phyloP scores from a whole-genome alignment of 2,113 vertebrate species.

The Bos javanicus region DNA sequence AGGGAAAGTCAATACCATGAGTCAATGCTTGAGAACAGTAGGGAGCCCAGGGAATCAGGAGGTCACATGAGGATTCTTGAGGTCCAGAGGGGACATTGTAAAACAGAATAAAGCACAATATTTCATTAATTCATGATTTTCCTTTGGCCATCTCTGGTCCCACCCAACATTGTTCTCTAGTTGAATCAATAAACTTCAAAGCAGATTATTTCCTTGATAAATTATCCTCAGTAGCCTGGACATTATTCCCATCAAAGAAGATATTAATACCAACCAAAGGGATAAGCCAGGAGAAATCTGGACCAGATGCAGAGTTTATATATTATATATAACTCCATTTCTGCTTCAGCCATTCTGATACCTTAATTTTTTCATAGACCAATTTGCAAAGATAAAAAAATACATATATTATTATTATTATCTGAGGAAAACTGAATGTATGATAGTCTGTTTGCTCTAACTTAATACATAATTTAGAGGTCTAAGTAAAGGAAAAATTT shows the following conservation, averaged over 20 bases:
- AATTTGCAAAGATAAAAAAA: neutral
- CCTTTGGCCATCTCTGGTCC: neutral
- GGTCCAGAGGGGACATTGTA: neutral
- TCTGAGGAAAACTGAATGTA: neutral
- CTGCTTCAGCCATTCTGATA: neutral
- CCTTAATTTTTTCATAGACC: neutral
- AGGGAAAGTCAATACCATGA: neutral
- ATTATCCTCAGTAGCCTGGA: neutral
- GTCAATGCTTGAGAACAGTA: neutral
- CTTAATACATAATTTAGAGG: neutral
- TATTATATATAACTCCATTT: neutral
- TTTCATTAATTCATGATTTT: neutral
- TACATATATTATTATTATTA: neutral
- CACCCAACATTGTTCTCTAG: neutral
- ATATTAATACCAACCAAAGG: neutral
- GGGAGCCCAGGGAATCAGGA: neutral
- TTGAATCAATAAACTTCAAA: slow-evolving; percentile 12
- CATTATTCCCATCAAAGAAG: neutral
- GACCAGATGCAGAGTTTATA: neutral
- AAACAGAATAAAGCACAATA: neutral
- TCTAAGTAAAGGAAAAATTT: neutral
- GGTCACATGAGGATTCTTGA: neutral
- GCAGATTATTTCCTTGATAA: neutral
- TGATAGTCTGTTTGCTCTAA: neutral
- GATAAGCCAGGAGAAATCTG: neutral